These are phyloP conservation scores for Myopa testacea DNA, from an alignment of 2,888 invertebrate species.

Conservation along the genomic window DNA sequence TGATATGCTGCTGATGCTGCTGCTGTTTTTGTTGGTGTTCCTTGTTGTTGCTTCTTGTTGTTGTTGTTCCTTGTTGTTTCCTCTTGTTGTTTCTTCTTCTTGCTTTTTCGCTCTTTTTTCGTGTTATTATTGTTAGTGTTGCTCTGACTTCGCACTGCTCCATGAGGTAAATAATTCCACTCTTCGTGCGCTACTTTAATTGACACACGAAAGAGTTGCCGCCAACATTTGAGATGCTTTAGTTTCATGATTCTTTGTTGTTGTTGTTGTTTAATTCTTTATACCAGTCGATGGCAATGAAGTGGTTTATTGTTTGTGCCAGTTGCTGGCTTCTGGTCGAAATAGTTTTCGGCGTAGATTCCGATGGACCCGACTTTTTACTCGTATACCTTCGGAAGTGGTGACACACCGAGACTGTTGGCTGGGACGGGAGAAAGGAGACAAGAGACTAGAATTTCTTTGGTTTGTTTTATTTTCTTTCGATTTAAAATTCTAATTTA, in stretches of 20 bases:
- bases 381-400: no score
- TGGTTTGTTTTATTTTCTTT: no score
- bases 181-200: conserved; percentile 55
- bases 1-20: conserved; percentile 57
- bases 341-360: no score
- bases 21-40: conserved; percentile 28
- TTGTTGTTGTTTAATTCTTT: background rate
- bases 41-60: conserved; percentile 26
- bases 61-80: conserved; percentile 37
- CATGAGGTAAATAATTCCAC: conserved; percentile 33
- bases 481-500: no score
- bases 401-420: background rate
- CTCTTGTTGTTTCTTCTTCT: conserved; percentile 24
- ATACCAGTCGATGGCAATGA: conserved; percentile 7
- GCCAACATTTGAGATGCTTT: conserved; percentile 53
- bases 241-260: conserved; percentile 25
- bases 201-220: conserved; percentile 68
- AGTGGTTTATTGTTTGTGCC: background rate
- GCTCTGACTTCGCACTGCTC: conserved; percentile 40
- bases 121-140: conserved; percentile 38
- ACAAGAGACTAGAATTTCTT: no score
- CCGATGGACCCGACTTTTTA: no score
- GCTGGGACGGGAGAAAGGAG: background rate
- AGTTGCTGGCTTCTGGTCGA: background rate
- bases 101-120: conserved; percentile 21